Evolutionary conservation across 2,888 invertebrate species (phyloP).

Genomic region (Chymomyza caudatula): DNA sequence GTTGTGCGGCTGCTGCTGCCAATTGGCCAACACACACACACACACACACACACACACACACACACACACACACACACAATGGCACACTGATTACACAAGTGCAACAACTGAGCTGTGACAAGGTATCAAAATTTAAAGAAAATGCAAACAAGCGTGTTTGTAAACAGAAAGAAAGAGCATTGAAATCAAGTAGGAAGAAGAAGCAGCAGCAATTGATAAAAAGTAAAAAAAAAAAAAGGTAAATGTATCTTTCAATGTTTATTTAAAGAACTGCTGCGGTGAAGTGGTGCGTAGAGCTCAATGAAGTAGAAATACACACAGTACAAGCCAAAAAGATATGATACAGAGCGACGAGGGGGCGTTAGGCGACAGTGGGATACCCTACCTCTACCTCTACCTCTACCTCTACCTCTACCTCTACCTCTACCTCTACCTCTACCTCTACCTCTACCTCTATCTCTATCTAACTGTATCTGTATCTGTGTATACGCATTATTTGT

Average conservation of each 20-base stretch:
- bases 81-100: slow-evolving; percentile 62
- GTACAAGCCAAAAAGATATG: background rate
- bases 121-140: slow-evolving; percentile 44
- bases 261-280: background rate
- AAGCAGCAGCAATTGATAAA: background rate
- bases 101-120: slow-evolving; percentile 34
- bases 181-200: slow-evolving; percentile 30
- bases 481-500: too few species aligned
- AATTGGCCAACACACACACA: background rate
- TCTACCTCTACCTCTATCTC: too few species aligned
- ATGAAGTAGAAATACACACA: slow-evolving; percentile 34
- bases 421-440: too few species aligned
- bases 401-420: too few species aligned
- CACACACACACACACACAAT: background rate
- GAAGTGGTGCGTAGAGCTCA: slow-evolving; percentile 22
- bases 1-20: background rate
- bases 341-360: too few species aligned
- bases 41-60: background rate
- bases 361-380: too few species aligned
- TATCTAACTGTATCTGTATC: too few species aligned
- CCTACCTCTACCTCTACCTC: too few species aligned
- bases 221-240: slow-evolving; percentile 1
- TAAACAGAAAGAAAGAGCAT: slow-evolving; percentile 42
- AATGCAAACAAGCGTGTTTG: slow-evolving; percentile 60
- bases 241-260: background rate